These are phyloP conservation scores for Eristalis tenax DNA, from an alignment of 2,888 invertebrate species.

Conservation along the genomic window DNA sequence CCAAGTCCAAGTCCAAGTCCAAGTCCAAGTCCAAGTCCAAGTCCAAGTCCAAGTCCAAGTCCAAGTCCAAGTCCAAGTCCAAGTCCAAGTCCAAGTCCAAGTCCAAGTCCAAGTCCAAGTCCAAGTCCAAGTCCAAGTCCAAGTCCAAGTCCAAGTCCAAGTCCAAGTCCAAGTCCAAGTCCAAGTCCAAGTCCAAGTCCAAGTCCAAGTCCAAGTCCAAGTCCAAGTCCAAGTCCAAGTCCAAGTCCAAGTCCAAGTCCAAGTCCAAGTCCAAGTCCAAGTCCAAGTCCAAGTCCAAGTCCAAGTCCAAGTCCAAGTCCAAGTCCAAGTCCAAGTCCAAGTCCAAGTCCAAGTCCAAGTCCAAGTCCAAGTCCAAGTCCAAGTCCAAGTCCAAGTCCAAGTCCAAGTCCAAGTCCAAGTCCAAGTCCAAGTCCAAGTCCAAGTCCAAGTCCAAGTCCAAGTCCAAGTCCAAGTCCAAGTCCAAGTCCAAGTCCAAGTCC, in stretches of 20 bases:
- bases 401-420: slow-evolving; percentile 37
- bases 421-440: slow-evolving; percentile 35
- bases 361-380: slow-evolving; percentile 39
- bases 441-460: slow-evolving; percentile 37
- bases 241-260: slow-evolving; percentile 38
- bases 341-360: slow-evolving; percentile 40
- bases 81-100: slow-evolving; percentile 40
- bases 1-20: slow-evolving; percentile 39
- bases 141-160: slow-evolving; percentile 32
- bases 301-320: slow-evolving; percentile 39
- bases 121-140: slow-evolving; percentile 35
- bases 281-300: slow-evolving; percentile 38
- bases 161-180: slow-evolving; percentile 25
- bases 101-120: slow-evolving; percentile 38
- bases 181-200: slow-evolving; percentile 38
- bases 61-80: slow-evolving; percentile 15
- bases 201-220: slow-evolving; percentile 40
- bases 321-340: slow-evolving; percentile 43
- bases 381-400: slow-evolving; percentile 37
- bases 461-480: slow-evolving; percentile 27
- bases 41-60: slow-evolving; percentile 37
- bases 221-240: slow-evolving; percentile 39
- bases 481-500: slow-evolving; percentile 37
- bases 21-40: slow-evolving; percentile 37
- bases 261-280: slow-evolving; percentile 40